Evolutionary conservation across 2,797 vertebrate species (phyloP).

Genomic region (Mus spretus): DNA sequence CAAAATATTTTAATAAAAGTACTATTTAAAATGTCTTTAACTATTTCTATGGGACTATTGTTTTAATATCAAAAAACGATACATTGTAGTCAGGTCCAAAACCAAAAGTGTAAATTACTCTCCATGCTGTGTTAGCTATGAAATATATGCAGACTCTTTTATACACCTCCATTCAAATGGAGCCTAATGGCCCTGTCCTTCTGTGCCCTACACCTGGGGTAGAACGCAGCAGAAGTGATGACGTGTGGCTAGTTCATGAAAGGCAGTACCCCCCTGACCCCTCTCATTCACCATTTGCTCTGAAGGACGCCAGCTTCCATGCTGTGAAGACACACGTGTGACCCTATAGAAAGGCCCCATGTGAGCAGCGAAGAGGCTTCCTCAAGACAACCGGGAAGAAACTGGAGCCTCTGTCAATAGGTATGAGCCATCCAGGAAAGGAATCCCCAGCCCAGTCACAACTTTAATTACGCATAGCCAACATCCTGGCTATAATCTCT

Average conservation of each 20-base stretch:
- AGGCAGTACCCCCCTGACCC: not conserved
- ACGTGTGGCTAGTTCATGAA: not conserved
- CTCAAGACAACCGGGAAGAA: not conserved
- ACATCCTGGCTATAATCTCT: not conserved
- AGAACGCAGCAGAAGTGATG: not conserved
- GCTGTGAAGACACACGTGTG: not conserved
- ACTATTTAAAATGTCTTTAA: not conserved
- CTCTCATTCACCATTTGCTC: not conserved
- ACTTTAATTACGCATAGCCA: not conserved
- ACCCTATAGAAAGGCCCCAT: not conserved
- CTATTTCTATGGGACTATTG: constrained; percentile 42
- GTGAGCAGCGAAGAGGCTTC: not conserved
- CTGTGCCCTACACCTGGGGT: not conserved
- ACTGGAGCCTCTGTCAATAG: not conserved
- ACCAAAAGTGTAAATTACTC: constrained; percentile 31
- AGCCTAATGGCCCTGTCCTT: not conserved
- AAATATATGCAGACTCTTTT: constrained; percentile 16
- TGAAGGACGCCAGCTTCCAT: not conserved
- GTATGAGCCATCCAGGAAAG: not conserved
- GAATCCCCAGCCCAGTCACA: not conserved
- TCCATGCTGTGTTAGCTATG: not conserved
- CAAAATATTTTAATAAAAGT: constrained; percentile 40
- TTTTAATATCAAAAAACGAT: constrained; percentile 50
- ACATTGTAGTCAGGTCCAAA: constrained; percentile 6
- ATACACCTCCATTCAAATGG: not conserved